Base-by-base conservation (phyloP, 2,888 invertebrate genomes). In the Eupithecia exiguata region DNA sequence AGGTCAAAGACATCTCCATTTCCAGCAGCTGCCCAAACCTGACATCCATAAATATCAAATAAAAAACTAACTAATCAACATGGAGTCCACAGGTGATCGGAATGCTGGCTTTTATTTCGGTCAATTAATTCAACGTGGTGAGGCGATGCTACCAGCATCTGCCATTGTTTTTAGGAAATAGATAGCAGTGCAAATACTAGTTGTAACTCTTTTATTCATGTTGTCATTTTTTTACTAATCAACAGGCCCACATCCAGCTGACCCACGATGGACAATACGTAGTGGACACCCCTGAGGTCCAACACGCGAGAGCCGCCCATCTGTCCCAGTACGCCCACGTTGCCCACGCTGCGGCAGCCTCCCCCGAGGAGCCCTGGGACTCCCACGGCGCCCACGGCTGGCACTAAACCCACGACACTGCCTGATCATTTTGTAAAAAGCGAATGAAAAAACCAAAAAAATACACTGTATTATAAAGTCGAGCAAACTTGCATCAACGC, bases 191-290 rank as follows among this genome's bases (percentile, higher is more conserved):
- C 4, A 30, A 30, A 30, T 30, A 4, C 30, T 30, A 30, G 30
- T 30, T 30, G 30, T n/a, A n/a, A 30, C 2, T 30, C 4, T 30
- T 30, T 3, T 3, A 30, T 3, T 30, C 4, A 3, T 30, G 4
- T 30, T 30, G 30, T 30, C n/a, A n/a, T 3, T 30, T 30, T 30
- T 30, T 30, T 30, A 30, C 30, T 30, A 30, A 30, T 30, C 30
- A 30, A 30, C 30, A 89, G 87, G 94, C 94, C 74, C 89, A 94
- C 87, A 94, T 94, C 87, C 94, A 94, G 79, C 91, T 94, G 79
- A 93, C 93, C 81, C 94, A 94, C 86, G 94, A 94, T 85, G 94
- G 94, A 35, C 94, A 94, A 81, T 94, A 91, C 91, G 93, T 94
- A 36, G 92, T 93, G 0, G 94, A 94, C 88, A 94, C 94, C 73